phyloP scores from a whole-genome alignment of 1,140 invertebrate genomes.

The Ceratoteleas bidentatus region DNA sequence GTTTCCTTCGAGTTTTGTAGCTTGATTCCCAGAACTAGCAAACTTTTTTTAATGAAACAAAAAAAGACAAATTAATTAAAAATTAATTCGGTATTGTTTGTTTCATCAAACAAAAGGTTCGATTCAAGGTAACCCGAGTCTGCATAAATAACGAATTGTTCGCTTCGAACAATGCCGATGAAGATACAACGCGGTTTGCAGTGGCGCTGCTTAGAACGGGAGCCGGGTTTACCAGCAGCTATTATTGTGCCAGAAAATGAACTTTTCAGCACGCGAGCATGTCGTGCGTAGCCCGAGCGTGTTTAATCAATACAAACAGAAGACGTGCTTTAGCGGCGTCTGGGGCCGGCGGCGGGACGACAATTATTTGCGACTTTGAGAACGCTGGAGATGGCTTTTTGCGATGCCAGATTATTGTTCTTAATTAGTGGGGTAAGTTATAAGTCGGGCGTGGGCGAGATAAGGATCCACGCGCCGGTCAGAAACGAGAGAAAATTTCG shows the following conservation, averaged over 20 bases:
- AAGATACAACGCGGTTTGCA: slow-evolving; percentile 13
- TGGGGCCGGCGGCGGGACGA: neutral
- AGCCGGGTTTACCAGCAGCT: slow-evolving; percentile 19
- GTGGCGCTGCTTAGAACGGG: slow-evolving; percentile 21
- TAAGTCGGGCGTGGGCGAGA: neutral
- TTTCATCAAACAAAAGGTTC: neutral
- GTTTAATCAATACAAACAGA: slow-evolving; percentile 47
- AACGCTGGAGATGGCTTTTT: slow-evolving; percentile 14
- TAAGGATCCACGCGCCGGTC: neutral
- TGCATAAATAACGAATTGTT: slow-evolving; percentile 2
- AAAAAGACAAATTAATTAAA: too few relatives aligned
- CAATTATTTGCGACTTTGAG: slow-evolving; percentile 1
- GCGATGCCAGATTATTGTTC: slow-evolving; percentile 22
- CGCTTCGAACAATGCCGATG: slow-evolving; percentile 13
- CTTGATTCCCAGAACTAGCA: too few relatives aligned
- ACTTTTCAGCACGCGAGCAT: slow-evolving; percentile 39
- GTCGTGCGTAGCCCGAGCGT: slow-evolving; percentile 20
- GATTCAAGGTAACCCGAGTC: neutral
- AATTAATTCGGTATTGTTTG: too few relatives aligned
- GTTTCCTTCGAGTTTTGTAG: neutral
- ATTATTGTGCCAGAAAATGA: slow-evolving; percentile 27
- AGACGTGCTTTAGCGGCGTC: slow-evolving; percentile 24
- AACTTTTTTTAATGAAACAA: too few relatives aligned
- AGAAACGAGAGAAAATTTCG: neutral
- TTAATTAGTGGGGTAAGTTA: slow-evolving; percentile 20